Conservation (phyloP, 1,140 invertebrate genomes). For the Drosophila bocqueti region DNA sequence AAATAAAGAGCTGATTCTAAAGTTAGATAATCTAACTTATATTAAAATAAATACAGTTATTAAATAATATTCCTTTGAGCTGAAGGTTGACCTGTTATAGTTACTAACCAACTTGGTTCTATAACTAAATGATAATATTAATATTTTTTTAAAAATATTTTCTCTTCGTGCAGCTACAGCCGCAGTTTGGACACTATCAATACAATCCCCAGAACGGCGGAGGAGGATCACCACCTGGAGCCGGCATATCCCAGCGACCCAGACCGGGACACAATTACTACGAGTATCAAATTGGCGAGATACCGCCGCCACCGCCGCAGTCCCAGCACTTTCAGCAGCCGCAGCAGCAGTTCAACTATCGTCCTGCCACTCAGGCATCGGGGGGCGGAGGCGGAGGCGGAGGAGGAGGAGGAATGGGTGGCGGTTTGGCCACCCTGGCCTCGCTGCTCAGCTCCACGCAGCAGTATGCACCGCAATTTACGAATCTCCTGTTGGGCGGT, state of each 20-base stretch:
- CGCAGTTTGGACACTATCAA: slow-evolving; percentile 48
- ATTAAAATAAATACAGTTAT: too few relatives aligned
- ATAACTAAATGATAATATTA: background rate
- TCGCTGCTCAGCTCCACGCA: slow-evolving; percentile 70
- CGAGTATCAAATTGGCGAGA: slow-evolving; percentile 82
- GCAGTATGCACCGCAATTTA: slow-evolving; percentile 83
- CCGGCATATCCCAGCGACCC: slow-evolving; percentile 40
- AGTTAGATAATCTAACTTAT: too few relatives aligned
- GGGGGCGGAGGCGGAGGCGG: slow-evolving; percentile 8
- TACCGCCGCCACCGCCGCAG: slow-evolving; percentile 64
- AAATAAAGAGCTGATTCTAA: background rate
- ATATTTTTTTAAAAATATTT: background rate
- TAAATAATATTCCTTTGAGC: too few relatives aligned
- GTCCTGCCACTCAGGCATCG: slow-evolving; percentile 49
- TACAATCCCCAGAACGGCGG: slow-evolving; percentile 37
- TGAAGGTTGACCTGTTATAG: too few relatives aligned
- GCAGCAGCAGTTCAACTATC: slow-evolving; percentile 75
- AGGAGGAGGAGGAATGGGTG: slow-evolving; percentile 20
- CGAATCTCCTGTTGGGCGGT: slow-evolving; percentile 76
- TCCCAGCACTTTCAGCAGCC: slow-evolving; percentile 50
- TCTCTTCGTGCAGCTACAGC: slow-evolving; percentile 10
- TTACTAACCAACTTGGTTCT: background rate
- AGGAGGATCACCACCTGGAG: slow-evolving; percentile 10
- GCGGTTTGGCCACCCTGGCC: slow-evolving; percentile 71
- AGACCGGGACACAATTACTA: slow-evolving; percentile 78